Base-by-base conservation (phyloP, 1,140 invertebrate genomes). In the Drosophila hydei region DNA sequence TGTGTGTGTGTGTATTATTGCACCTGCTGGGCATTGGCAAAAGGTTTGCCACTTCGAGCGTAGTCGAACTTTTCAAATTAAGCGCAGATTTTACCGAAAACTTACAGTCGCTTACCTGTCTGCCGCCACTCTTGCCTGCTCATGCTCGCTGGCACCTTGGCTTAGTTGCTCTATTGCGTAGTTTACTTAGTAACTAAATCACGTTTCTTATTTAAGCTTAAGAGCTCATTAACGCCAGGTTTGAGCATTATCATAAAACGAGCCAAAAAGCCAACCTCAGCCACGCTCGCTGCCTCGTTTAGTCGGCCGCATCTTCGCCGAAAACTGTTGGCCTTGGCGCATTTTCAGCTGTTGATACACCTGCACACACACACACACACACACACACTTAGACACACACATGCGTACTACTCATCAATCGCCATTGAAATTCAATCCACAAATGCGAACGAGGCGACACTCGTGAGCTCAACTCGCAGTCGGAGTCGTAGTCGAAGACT, bases 141-240 rank as follows among this genome's bases (percentile, higher is more conserved):
- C 9, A 5, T 7, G 11, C 25, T 5, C 23, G 9, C 27, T 45
- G 16, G 36, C 51, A 27, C 16, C 40, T 23, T 50, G 16, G 16
- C 42, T 40, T 3, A 9, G 33, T 55, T 38, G 58, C 58, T 48
- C 33, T 36, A 16, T 50, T 58, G 30, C 6, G 67, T 77, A 83
- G 84, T 88, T 88, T 88, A 88, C 84, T 88, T 88, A 79, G 84
- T 88, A 88, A 77, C 83, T 89, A 89, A 88, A 88, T 88, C 83
- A 88, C 83, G 83, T 88, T 88, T 84, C 83, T 79, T 88, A 88
- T 88, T 88, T 88, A 88, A 88, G 83, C 83, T 88, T 84, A 88
- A 88, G 83, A 89, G 83, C 83, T 88, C 83, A 88, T 88, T 88
- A 88, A 88, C 83, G 83, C 83, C 83, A 89, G 83, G 79, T 77